Evolutionary conservation across 1,140 invertebrate genomes (phyloP).

Genomic region (Diploscapter pachys): DNA sequence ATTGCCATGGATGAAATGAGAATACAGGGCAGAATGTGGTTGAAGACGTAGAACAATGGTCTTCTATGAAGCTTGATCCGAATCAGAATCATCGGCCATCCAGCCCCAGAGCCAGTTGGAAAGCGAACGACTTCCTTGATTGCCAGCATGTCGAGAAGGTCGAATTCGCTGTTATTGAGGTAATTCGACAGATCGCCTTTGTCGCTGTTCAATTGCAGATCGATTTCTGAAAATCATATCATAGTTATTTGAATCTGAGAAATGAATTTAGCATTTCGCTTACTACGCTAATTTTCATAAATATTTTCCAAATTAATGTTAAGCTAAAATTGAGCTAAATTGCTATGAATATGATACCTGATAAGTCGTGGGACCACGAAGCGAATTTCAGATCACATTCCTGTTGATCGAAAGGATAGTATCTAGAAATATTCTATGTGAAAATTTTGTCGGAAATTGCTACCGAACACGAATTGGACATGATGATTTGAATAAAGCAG

Average conservation of each 20-base stretch:
- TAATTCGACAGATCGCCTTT: constrained; percentile 51
- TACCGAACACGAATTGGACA: constrained; percentile 63
- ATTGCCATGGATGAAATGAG: constrained; percentile 81
- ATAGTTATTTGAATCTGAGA: too few relatives aligned
- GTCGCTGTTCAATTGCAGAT: constrained; percentile 51
- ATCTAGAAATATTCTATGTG: too few relatives aligned
- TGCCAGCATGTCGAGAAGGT: constrained; percentile 50
- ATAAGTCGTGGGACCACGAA: constrained; percentile 48
- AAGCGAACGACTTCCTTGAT: constrained; percentile 49
- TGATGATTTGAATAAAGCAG: constrained; percentile 63
- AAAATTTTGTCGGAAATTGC: too few relatives aligned
- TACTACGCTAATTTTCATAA: too few relatives aligned
- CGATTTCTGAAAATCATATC: constrained; percentile 36
- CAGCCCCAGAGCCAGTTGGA: constrained; percentile 33
- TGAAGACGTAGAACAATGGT: constrained; percentile 56
- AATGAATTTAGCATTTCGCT: too few relatives aligned
- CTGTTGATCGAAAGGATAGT: constrained; percentile 64
- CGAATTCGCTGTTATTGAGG: constrained; percentile 56
- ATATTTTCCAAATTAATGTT: too few relatives aligned
- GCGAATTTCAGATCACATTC: constrained; percentile 52
- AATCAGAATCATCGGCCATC: constrained; percentile 48
- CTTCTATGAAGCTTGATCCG: constrained; percentile 49
- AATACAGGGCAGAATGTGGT: constrained; percentile 71
- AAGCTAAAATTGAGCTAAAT: too few relatives aligned
- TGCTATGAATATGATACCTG: too few relatives aligned